Evolutionary conservation across 2,797 vertebrate genomes (phyloP).

Genomic region (Pempheris klunzingeri): DNA sequence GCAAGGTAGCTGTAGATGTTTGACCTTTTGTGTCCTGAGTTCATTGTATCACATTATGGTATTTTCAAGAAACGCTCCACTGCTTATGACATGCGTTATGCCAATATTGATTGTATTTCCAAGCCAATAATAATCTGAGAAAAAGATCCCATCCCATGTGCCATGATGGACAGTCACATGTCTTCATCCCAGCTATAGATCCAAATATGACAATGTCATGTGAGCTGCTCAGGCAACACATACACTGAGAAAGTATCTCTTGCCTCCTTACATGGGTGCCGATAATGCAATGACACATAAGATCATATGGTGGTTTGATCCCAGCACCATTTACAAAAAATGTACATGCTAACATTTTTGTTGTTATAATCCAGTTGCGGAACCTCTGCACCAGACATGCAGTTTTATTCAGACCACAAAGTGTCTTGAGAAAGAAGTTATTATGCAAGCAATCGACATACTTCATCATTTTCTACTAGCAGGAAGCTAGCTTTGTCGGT

Average conservation of each 20-base stretch:
- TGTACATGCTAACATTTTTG: neutral
- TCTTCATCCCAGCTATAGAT: neutral
- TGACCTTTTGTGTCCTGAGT: constrained; percentile 40
- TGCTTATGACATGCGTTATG: neutral
- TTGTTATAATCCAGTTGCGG: neutral
- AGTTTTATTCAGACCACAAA: neutral
- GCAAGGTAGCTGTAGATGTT: constrained; percentile 53
- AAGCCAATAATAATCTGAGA: neutral
- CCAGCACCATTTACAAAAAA: neutral
- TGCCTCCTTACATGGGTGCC: neutral
- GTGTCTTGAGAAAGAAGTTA: neutral
- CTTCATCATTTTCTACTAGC: neutral
- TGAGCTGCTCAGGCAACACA: neutral
- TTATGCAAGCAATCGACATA: constrained; percentile 3
- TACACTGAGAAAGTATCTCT: neutral
- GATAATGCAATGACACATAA: neutral
- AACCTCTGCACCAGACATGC: constrained; percentile 2
- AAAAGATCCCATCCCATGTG: neutral
- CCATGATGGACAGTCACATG: neutral
- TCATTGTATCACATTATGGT: constrained; percentile 2
- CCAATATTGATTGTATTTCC: neutral
- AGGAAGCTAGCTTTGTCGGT: constrained; percentile 6
- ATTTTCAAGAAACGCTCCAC: constrained; percentile 17
- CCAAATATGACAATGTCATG: neutral
- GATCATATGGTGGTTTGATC: neutral